phyloP scores from a whole-genome alignment of 30 jellyfish, hydroid and myxozoan genomes.

The Mastigias papua region DNA sequence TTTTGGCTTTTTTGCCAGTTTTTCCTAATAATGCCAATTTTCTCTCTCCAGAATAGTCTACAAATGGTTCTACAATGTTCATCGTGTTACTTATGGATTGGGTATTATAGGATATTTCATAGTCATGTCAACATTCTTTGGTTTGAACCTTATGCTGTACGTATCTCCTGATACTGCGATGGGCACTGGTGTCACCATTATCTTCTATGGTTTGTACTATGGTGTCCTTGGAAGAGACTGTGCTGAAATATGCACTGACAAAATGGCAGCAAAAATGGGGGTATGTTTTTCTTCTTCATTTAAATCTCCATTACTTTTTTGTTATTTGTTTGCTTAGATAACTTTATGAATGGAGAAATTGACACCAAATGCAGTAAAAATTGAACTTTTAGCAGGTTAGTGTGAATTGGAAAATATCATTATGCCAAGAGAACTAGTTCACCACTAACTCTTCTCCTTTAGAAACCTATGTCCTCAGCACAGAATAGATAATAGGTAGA shows the following conservation, averaged over 20 bases:
- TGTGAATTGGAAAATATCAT: no score
- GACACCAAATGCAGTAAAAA: no score
- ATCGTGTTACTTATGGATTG: slow-evolving; percentile 86
- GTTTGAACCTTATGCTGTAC: slow-evolving; percentile 76
- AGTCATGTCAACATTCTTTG: slow-evolving; percentile 93
- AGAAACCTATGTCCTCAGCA: no score
- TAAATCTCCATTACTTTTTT: no score
- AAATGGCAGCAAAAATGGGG: slow-evolving; percentile 98
- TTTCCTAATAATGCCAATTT: no score
- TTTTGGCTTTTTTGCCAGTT: no score
- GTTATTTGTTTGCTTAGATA: no score
- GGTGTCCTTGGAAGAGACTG: slow-evolving; percentile 98
- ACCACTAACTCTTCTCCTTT: no score
- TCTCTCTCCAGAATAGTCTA: slow-evolving; percentile 75
- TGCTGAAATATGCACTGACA: slow-evolving; percentile 92
- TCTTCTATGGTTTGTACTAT: slow-evolving; percentile 93
- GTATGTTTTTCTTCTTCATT: slow-evolving; percentile 37
- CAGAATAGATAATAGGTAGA: no score
- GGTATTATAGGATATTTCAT: slow-evolving; percentile 88
- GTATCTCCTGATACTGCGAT: slow-evolving; percentile 89
- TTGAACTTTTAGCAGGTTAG: no score
- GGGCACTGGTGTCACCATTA: slow-evolving; percentile 91
- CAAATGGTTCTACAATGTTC: slow-evolving; percentile 96
- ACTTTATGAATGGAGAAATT: no score
- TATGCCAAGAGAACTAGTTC: no score